Conservation (phyloP, 1,140 invertebrate species). For the Drosophila nasuta region DNA sequence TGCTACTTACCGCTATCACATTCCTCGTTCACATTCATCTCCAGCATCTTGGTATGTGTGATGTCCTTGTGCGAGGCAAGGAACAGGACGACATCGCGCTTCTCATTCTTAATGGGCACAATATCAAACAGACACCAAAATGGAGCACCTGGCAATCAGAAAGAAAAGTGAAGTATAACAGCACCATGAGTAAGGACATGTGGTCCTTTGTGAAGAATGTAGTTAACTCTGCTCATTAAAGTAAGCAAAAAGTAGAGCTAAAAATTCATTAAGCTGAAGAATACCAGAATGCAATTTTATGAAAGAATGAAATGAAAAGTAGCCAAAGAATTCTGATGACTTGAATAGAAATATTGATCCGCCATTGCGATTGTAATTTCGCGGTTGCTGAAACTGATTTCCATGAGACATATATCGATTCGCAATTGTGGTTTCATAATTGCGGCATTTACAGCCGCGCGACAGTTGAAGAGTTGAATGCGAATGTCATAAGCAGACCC, state of each 20-base stretch:
- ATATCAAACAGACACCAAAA: constrained; percentile 99
- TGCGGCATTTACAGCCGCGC: not conserved
- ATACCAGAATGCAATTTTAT: not conserved
- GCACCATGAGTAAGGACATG: not conserved
- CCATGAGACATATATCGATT: constrained; percentile 14
- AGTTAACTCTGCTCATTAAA: not conserved
- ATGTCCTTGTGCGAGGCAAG: constrained; percentile 99
- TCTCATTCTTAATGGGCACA: constrained; percentile 99
- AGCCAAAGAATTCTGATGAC: no score
- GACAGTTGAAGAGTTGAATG: constrained; percentile 1
- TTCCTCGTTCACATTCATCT: constrained; percentile 91
- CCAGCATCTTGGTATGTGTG: constrained; percentile 94
- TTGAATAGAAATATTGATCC: no score
- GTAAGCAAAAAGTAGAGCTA: not conserved
- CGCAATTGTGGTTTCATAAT: constrained; percentile 43
- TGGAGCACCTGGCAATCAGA: constrained; percentile 90
- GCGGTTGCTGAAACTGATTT: constrained; percentile 3
- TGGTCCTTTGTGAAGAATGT: not conserved
- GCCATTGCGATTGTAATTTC: not conserved
- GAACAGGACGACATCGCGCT: constrained; percentile 97
- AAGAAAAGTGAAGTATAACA: constrained; percentile 1
- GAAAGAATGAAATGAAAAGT: no score
- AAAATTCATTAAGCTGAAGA: not conserved
- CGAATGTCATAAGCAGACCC: constrained; percentile 14
- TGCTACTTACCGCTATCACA: constrained; percentile 91